A percentile compares a stretch with the other conserved stretches of the same genome.
phyloP scores from a whole-genome alignment of 2,888 invertebrate genomes.

The Linnaemya vulpina region DNA sequence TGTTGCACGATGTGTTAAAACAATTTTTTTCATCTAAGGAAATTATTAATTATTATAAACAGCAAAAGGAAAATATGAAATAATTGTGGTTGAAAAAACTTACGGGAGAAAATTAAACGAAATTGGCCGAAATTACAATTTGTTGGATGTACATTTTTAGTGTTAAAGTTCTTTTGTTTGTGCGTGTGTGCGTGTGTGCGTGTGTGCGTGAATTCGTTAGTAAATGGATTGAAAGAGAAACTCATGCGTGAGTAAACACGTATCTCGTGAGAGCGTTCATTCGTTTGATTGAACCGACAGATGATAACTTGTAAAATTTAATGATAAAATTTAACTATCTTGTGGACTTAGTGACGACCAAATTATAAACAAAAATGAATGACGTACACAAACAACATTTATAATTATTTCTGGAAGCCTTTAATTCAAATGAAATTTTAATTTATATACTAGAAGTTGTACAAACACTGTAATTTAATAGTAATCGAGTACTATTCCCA shows the following conservation, averaged over 20 bases:
- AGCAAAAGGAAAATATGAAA: slow-evolving; percentile 76
- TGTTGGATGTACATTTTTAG: background rate
- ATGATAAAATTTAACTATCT: slow-evolving; percentile 45
- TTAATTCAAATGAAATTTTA: no score
- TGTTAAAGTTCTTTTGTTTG: background rate
- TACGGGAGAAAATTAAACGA: slow-evolving; percentile 79
- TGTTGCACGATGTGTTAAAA: background rate
- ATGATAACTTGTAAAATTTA: slow-evolving; percentile 76
- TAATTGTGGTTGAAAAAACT: slow-evolving; percentile 78
- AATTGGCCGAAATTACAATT: slow-evolving; percentile 78
- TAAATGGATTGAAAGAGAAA: slow-evolving; percentile 9
- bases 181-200: slow-evolving; percentile 8
- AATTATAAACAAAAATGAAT: background rate
- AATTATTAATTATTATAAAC: slow-evolving; percentile 80
- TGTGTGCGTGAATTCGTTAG: slow-evolving; percentile 3
- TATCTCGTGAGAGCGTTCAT: slow-evolving; percentile 75
- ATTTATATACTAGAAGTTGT: no score
- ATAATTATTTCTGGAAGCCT: background rate
- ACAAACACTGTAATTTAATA: no score
- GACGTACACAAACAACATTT: background rate
- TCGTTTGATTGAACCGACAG: slow-evolving; percentile 81
- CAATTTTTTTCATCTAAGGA: slow-evolving; percentile 79
- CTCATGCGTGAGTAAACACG: slow-evolving; percentile 72
- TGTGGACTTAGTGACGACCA: slow-evolving; percentile 26
- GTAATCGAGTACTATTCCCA: no score